phyloP scores from a whole-genome alignment of 1,140 invertebrate species.

The Phenacoccus solenopsis region DNA sequence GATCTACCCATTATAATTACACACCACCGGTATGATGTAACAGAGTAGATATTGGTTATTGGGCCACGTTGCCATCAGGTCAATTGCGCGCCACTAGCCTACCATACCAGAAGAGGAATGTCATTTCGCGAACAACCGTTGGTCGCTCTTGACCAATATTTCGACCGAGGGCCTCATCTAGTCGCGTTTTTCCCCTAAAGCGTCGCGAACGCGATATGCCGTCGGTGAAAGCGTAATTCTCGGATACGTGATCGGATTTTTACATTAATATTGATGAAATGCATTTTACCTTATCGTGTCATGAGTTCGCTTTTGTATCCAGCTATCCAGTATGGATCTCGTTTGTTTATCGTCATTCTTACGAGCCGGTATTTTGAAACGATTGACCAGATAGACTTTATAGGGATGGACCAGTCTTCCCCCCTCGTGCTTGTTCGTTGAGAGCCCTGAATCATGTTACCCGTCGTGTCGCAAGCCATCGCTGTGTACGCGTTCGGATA shows the following conservation, averaged over 20 bases:
- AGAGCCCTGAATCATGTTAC: too few relatives aligned
- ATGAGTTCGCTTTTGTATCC: too few relatives aligned
- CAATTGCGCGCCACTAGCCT: neutral
- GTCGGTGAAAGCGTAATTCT: neutral
- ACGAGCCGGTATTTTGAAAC: too few relatives aligned
- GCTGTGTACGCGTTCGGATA: too few relatives aligned
- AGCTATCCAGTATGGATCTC: too few relatives aligned
- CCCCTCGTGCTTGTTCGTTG: too few relatives aligned
- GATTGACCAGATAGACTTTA: too few relatives aligned
- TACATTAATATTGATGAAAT: neutral
- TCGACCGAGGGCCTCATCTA: too few relatives aligned
- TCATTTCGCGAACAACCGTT: neutral
- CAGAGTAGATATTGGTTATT: slow-evolving; percentile 5
- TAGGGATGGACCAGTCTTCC: too few relatives aligned
- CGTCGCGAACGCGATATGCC: neutral
- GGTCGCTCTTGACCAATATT: slow-evolving; percentile 5
- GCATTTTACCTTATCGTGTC: too few relatives aligned
- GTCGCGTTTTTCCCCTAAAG: neutral
- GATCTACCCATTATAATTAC: neutral
- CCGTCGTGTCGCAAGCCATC: too few relatives aligned
- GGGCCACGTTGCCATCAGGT: slow-evolving; percentile 4
- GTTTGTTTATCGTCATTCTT: too few relatives aligned
- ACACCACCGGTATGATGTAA: neutral
- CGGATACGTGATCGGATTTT: neutral
- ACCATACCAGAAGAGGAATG: neutral